Base-by-base conservation (phyloP, 2,888 invertebrate species). In the Stegana nigrithorax region DNA sequence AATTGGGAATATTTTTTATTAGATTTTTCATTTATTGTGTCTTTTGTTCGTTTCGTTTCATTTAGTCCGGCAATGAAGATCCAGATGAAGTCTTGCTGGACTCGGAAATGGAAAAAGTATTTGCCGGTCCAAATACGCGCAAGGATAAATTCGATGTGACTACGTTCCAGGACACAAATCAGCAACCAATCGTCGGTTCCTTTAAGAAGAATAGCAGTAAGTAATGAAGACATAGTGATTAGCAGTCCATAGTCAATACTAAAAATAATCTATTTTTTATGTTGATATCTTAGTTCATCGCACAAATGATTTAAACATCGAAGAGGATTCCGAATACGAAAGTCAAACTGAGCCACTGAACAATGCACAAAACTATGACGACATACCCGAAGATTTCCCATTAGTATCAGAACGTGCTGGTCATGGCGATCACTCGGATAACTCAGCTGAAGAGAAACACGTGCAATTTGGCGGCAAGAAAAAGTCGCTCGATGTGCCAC, bases 51-150 rank as follows among this genome's bases (percentile, higher is more conserved):
- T 56, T 72, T 71, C 4, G 17, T 23, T 36, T 32, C 12, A 65
- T 81, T 73, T 72, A 80, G 73, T 87, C 85, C 84, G 86, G 88
- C 87, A 86, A 88, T 88, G 82, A 87, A 87, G 87, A 88, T 86
- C 86, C 88, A 82, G 88, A 90, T 85, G 91, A 91, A 84, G 88
- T 92, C 74, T 90, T 90, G 73, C 88, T 94, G 87, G 94, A 94
- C 87, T 93, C 93, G 85, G 94, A 94, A 89, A 94, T 94, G 91
- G 93, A 93, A 80, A 92, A 94, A 85, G 93, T 94, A 79, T 93
- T 94, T 85, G 92, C 92, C 85, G 90, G 90, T 87, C 88, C 88
- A 84, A 85, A 84, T 70, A 85, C 87, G 66, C 87, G 88, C 75
- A 83, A 81, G 70, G 84, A 84, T 23, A 87, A 88, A 78, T 91